Conservation (phyloP, 2,888 invertebrate genomes). For the Monoplex corrugatus region DNA sequence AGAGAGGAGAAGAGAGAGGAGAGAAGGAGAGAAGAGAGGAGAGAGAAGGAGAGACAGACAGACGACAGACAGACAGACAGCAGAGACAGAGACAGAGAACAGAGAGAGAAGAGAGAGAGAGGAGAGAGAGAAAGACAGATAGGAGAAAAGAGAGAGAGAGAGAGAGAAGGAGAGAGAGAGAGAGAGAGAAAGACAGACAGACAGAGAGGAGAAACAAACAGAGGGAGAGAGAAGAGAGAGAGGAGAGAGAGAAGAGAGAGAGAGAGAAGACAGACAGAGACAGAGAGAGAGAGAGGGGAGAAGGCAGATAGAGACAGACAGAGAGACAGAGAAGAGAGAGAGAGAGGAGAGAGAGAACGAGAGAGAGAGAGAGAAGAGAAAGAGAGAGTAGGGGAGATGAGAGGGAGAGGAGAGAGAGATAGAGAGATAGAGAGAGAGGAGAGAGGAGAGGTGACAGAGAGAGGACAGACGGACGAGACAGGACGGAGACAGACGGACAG, state of each 20-base stretch:
- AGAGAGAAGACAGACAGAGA: background rate
- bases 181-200: no score
- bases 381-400: constrained; percentile 9
- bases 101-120: background rate
- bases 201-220: background rate
- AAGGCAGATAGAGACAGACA: background rate
- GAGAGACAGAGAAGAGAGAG: background rate
- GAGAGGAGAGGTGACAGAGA: background rate
- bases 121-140: background rate
- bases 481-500: no score
- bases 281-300: background rate
- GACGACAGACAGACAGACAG: no score
- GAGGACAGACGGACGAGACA: background rate
- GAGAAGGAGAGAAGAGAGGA: constrained; percentile 41
- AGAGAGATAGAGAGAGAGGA: background rate
- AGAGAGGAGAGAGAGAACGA: background rate
- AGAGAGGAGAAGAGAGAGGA: background rate
- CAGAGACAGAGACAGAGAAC: constrained; percentile 39
- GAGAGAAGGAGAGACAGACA: constrained; percentile 23
- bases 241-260: background rate
- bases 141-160: background rate
- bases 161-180: background rate
- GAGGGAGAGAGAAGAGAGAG: background rate
- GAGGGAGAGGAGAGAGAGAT: background rate
- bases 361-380: background rate